Percentiles rank a stretch among this genome's conserved stretches.
Evolutionary conservation across 2,797 vertebrate species (phyloP).

Genomic region (Simalia tracyae): DNA sequence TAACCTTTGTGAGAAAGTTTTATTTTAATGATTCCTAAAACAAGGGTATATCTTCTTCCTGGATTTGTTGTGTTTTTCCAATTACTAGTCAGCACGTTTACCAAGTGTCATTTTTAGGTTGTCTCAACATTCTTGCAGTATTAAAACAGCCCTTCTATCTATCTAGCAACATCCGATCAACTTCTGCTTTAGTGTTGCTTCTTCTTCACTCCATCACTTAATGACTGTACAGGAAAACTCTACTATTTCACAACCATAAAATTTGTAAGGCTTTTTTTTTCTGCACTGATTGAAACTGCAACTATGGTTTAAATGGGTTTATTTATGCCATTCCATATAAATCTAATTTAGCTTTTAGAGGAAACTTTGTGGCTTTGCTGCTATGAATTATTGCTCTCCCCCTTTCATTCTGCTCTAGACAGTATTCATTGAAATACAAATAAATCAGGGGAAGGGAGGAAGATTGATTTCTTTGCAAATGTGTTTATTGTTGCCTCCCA

Average conservation of each 20-base stretch:
- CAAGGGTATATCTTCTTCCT: background rate
- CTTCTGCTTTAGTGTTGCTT: background rate
- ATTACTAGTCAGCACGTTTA: background rate
- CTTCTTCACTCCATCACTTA: background rate
- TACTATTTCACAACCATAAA: slow-evolving; percentile 45
- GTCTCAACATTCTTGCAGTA: background rate
- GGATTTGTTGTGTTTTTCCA: background rate
- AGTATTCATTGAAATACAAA: slow-evolving; percentile 63
- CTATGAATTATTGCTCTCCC: slow-evolving; percentile 18
- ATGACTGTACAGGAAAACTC: slow-evolving; percentile 20
- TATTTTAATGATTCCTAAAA: background rate
- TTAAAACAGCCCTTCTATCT: background rate
- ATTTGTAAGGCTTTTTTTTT: slow-evolving; percentile 52
- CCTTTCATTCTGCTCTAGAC: slow-evolving; percentile 47
- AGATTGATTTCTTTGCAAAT: slow-evolving; percentile 60
- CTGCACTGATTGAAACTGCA: slow-evolving; percentile 53
- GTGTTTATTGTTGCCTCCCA: slow-evolving; percentile 60
- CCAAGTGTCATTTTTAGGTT: background rate
- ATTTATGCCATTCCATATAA: slow-evolving; percentile 60
- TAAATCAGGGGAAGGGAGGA: slow-evolving; percentile 40
- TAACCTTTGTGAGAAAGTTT: background rate
- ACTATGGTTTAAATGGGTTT: slow-evolving; percentile 55
- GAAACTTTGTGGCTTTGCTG: slow-evolving; percentile 63
- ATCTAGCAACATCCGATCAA: background rate
- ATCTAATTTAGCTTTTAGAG: slow-evolving; percentile 57